Percentiles rank a stretch among this genome's conserved stretches.
phyloP scores from a whole-genome alignment of 1,140 invertebrate genomes.

The Venturia canescens region DNA sequence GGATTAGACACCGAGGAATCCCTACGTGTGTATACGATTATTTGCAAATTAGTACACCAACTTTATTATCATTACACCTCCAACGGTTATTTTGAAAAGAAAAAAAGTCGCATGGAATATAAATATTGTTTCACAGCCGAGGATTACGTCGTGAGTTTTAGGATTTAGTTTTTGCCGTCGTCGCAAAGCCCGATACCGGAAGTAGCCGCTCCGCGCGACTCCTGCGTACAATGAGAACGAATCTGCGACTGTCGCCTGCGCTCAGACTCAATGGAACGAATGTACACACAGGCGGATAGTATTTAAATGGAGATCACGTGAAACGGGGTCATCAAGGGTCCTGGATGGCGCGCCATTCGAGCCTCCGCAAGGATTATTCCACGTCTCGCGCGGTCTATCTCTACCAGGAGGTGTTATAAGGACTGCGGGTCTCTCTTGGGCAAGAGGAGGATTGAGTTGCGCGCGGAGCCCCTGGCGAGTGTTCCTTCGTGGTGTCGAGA shows the following conservation, averaged over 20 bases:
- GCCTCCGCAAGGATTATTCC: constrained; percentile 35
- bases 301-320: constrained; percentile 38
- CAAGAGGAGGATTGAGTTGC: constrained; percentile 42
- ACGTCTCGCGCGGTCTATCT: constrained; percentile 19
- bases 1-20: constrained; percentile 5
- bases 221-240: constrained; percentile 8
- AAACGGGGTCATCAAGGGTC: constrained; percentile 40
- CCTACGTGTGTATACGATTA: background rate
- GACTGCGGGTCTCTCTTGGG: constrained; percentile 21
- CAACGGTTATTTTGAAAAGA: too few species aligned
- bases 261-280: background rate
- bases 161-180: background rate
- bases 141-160: background rate
- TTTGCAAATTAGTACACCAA: background rate
- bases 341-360: constrained; percentile 39
- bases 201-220: background rate
- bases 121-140: background rate
- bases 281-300: background rate
- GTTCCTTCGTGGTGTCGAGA: constrained; percentile 32
- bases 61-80: background rate
- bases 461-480: constrained; percentile 39
- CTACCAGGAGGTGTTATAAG: constrained; percentile 17
- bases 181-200: constrained; percentile 8
- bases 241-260: background rate
- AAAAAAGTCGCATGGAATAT: too few species aligned